Evolutionary conservation across 1,140 invertebrate genomes (phyloP), one percentile per base, ranked within the genome.

Genomic region (Arion vulgaris): DNA sequence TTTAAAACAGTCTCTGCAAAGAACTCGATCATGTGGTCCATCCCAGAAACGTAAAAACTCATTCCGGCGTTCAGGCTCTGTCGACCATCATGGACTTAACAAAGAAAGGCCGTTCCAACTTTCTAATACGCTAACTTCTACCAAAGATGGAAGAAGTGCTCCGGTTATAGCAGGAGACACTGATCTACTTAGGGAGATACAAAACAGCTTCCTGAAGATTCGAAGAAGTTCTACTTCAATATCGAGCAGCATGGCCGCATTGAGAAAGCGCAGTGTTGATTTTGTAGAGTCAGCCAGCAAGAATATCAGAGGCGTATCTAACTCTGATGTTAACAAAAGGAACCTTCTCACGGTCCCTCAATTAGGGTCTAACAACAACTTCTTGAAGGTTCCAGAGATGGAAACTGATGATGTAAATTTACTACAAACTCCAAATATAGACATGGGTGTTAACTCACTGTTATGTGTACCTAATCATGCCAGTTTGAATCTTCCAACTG

Each of bases 11-110:
- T 84, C 83, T 19, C 53, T 80, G 41, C 51, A 77, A 51, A 66
- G 85, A 39, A 57, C 85, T 5, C 80, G 62, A 2, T 86, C 85
- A 7, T 86, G 83, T 49, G 85, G 85, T 23, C 82, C 84, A 19
- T 49, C 57, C 11, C 68, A 57, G 36, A 66, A 51, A 34, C 69
- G 75, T 28, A 81, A 78, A 34, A 77, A 76, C 23, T 28, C 72
- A 4, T 84, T 80, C 49, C 76, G 81, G 45, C 75, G 81, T n/a
- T 80, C 85, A 23, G 83, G 83, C 32, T 86, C 85, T 36, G 69
- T 84, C 49, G 85, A 86, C 68, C 78, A 69, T 38, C 39, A n/a
- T 71, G 17, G 19, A 23, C 19, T 17, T 2, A n/a, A 32, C 32
- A 66, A 80, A 23, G 68, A 28, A 32, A n/a, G 26, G 9, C 11